Evolutionary conservation across 1,140 invertebrate genomes (phyloP).

Genomic region (Pachyrhynchus sulphureomaculatus): DNA sequence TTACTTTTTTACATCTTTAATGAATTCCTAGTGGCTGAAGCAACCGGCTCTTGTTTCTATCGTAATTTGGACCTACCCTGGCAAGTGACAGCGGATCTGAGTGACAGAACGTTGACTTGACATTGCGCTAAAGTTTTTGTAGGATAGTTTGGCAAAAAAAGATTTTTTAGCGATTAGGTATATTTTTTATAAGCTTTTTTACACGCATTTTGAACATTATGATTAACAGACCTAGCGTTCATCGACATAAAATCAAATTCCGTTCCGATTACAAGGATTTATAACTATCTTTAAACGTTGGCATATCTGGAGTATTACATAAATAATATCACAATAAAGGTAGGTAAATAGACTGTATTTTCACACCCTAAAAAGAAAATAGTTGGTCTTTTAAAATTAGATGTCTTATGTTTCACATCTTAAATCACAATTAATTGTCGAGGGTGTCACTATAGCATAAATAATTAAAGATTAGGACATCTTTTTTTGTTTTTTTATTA

Average conservation of each 20-base stretch:
- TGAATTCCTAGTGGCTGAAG: no score
- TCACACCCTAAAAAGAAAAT: not conserved
- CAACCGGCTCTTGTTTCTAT: no score
- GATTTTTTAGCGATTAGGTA: not conserved
- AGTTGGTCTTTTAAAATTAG: no score
- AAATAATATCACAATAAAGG: conserved; percentile 1
- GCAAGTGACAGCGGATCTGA: no score
- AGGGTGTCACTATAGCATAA: no score
- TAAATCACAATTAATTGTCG: no score
- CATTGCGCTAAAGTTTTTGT: not conserved
- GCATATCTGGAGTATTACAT: conserved; percentile 24
- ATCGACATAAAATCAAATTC: conserved; percentile 38
- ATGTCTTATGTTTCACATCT: no score
- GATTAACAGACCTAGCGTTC: conserved; percentile 20
- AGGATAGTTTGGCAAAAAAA: not conserved
- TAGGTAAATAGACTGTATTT: not conserved
- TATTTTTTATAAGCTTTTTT: conserved; percentile 20
- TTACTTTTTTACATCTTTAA: no score
- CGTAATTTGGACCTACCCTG: no score
- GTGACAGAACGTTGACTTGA: no score
- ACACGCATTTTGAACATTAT: conserved; percentile 9
- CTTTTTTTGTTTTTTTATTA: no score
- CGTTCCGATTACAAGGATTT: conserved; percentile 32
- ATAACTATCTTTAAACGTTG: conserved; percentile 30
- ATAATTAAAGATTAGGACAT: no score